Percentiles rank a stretch among this genome's conserved stretches.
phyloP scores from a whole-genome alignment of 2,888 invertebrate genomes.

The Polymixis flavicincta region DNA sequence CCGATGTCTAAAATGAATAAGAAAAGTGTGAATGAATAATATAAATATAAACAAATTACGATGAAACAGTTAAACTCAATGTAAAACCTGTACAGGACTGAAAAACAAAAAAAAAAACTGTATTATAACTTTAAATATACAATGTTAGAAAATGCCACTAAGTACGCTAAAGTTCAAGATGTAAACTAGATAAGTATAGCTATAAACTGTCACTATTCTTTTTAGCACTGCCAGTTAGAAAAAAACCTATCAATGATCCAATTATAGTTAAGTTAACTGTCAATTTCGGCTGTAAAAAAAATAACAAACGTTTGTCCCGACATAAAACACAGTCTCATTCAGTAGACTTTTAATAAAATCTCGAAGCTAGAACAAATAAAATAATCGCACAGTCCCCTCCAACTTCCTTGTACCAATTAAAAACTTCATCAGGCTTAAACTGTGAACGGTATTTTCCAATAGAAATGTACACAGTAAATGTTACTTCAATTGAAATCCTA shows the following conservation, averaged over 20 bases:
- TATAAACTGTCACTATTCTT: neutral
- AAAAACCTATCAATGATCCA: neutral
- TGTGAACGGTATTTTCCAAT: conserved; percentile 59
- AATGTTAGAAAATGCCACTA: too few relatives aligned
- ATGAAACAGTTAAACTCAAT: too few relatives aligned
- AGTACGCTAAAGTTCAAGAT: neutral
- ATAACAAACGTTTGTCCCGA: neutral
- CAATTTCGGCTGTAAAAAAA: neutral
- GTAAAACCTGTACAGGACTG: too few relatives aligned
- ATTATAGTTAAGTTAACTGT: neutral
- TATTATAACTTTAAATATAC: too few relatives aligned
- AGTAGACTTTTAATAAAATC: conserved; percentile 25
- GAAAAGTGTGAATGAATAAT: too few relatives aligned
- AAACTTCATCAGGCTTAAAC: conserved; percentile 65
- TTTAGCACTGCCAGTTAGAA: neutral
- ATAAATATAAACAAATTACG: too few relatives aligned
- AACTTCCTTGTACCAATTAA: conserved; percentile 62
- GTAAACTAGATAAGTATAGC: neutral
- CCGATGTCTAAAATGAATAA: too few relatives aligned
- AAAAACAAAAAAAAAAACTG: too few relatives aligned
- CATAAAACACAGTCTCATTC: neutral
- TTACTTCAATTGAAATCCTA: conserved; percentile 65
- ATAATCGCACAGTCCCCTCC: conserved; percentile 42
- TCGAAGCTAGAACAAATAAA: conserved; percentile 45
- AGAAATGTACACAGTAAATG: conserved; percentile 61